Evolutionary conservation across 2,797 vertebrate genomes (phyloP).

Genomic region (Momotus momota): DNA sequence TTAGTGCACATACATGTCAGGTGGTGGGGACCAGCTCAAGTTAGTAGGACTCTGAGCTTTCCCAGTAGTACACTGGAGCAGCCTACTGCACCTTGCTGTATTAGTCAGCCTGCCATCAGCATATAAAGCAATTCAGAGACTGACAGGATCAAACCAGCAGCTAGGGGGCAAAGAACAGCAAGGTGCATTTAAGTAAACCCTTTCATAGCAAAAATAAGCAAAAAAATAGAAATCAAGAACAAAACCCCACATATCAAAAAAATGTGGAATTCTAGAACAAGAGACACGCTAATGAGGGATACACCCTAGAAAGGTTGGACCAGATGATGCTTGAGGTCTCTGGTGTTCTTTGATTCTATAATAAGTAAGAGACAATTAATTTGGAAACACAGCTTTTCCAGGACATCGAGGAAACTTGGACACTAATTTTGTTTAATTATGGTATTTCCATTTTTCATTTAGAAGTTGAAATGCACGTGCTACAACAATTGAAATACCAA

Average conservation of each 20-base stretch:
- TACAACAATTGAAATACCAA: background rate
- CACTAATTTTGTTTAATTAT: background rate
- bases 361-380: background rate
- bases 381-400: background rate
- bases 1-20: background rate
- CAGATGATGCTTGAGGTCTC: background rate
- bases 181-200: background rate
- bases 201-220: background rate
- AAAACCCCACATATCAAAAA: background rate
- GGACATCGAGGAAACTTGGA: background rate
- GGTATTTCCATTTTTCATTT: background rate
- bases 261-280: background rate
- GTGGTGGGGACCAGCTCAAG: background rate
- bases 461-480: background rate
- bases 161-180: background rate
- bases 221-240: background rate
- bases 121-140: background rate
- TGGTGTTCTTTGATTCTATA: background rate
- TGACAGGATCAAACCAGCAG: background rate
- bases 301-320: background rate
- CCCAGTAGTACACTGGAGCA: background rate
- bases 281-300: background rate
- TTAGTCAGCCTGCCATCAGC: background rate
- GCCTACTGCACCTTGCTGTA: background rate
- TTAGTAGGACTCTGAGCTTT: background rate